A percentile compares a stretch with the other conserved stretches of the same genome.
Conservation (phyloP, 2,113 vertebrate genomes). For the Phaethornis superciliosus region DNA sequence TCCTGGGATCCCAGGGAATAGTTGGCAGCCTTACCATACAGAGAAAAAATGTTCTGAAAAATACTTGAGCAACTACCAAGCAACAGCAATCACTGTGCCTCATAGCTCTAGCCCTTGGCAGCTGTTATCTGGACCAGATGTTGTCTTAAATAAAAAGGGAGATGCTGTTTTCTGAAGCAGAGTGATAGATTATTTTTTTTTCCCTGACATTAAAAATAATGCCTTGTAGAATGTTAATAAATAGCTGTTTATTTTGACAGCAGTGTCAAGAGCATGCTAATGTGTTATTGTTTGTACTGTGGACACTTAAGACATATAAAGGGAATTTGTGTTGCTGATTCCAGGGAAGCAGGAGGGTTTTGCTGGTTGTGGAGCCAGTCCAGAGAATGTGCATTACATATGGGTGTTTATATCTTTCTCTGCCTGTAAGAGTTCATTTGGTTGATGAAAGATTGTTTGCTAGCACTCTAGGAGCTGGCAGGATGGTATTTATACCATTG, state of each 20-base stretch:
- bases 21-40: slow-evolving; percentile 28
- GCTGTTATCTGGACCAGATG: slow-evolving; percentile 76
- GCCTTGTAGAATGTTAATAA: slow-evolving; percentile 67
- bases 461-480: slow-evolving; percentile 50
- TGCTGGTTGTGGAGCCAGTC: slow-evolving; percentile 19
- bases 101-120: slow-evolving; percentile 21
- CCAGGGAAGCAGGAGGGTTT: slow-evolving; percentile 45
- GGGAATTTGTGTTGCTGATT: slow-evolving; percentile 33
- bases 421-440: slow-evolving; percentile 43
- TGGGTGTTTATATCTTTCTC: slow-evolving; percentile 50
- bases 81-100: slow-evolving; percentile 1
- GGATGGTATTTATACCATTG: slow-evolving; percentile 46
- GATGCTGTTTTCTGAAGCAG: slow-evolving; percentile 71
- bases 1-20: slow-evolving; percentile 55
- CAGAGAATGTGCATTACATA: slow-evolving; percentile 65
- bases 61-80: background rate
- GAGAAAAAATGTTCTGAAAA: slow-evolving; percentile 17
- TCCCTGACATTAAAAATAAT: slow-evolving; percentile 63
- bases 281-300: slow-evolving; percentile 67
- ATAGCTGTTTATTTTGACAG: slow-evolving; percentile 74
- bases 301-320: slow-evolving; percentile 24
- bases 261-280: slow-evolving; percentile 60
- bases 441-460: slow-evolving; percentile 60
- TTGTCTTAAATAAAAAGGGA: slow-evolving; percentile 65
- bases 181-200: slow-evolving; percentile 42